A percentile compares a stretch with the other conserved stretches of the same genome.
Evolutionary conservation across 1,140 invertebrate species (phyloP).

Genomic region (Hyposmocoma kahamanoa): DNA sequence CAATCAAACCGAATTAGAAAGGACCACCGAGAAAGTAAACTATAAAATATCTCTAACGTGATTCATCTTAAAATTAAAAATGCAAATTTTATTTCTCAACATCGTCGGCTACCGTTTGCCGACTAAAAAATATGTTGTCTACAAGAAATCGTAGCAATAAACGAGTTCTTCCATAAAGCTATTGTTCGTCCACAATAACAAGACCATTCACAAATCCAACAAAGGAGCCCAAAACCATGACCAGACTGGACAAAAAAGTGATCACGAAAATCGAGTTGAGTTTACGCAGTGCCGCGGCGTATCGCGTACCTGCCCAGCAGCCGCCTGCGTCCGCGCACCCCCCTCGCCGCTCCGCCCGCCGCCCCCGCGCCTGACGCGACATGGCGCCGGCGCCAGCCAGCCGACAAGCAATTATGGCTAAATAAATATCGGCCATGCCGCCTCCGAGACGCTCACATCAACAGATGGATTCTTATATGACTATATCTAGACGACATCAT

Average conservation of each 20-base stretch:
- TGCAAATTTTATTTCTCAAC: no score
- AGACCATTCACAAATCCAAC: conserved; percentile 63
- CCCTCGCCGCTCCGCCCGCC: conserved; percentile 8
- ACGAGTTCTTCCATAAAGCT: conserved; percentile 19
- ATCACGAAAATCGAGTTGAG: conserved; percentile 59
- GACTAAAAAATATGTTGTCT: no score
- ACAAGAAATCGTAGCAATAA: no score
- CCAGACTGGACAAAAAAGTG: conserved; percentile 47
- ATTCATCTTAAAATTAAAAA: no score
- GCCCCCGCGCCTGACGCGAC: conserved; percentile 36
- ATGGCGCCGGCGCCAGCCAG: conserved; percentile 60
- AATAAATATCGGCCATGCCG: conserved; percentile 68
- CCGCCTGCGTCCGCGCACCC: conserved; percentile 17
- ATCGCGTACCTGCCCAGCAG: conserved; percentile 15
- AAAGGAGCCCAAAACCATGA: conserved; percentile 56
- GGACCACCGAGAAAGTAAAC: no score
- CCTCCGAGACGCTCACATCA: conserved; percentile 40
- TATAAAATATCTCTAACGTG: no score
- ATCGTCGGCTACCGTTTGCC: no score
- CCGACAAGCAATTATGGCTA: conserved; percentile 70
- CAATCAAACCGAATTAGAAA: no score
- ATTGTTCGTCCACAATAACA: conserved; percentile 29
- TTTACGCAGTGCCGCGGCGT: conserved; percentile 40
- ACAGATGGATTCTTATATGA: conserved; percentile 52
- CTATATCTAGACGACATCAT: conserved; percentile 45